Evolutionary conservation across 2,888 invertebrate species (phyloP).

Genomic region (Drosophila phalerata): DNA sequence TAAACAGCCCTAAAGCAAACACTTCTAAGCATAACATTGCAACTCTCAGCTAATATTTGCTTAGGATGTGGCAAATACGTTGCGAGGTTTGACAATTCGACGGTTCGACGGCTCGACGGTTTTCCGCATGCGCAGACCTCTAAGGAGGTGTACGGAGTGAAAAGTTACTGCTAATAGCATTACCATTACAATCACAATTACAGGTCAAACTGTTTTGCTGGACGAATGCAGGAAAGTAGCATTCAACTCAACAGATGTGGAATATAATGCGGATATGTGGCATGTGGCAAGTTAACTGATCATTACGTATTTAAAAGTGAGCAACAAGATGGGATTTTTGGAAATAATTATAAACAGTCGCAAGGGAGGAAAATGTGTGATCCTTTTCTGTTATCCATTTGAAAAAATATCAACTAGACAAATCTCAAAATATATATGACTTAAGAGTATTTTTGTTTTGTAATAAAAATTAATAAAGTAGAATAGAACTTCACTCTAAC

Average conservation of each 20-base stretch:
- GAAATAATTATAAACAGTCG: not conserved
- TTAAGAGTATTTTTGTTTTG: no score
- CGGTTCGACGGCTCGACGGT: conserved; percentile 20
- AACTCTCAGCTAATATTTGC: conserved; percentile 66
- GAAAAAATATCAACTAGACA: not conserved
- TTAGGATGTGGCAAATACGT: conserved; percentile 56
- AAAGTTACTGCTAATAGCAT: conserved; percentile 79
- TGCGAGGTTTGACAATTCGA: conserved; percentile 26
- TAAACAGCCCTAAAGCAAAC: conserved; percentile 64
- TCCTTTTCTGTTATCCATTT: not conserved
- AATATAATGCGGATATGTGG: conserved; percentile 8
- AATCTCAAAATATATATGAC: no score
- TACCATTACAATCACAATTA: conserved; percentile 43
- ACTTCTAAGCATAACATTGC: conserved; percentile 51
- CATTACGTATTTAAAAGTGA: conserved; percentile 7
- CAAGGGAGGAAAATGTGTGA: not conserved
- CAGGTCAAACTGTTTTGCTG: conserved; percentile 9
- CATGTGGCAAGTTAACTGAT: conserved; percentile 22
- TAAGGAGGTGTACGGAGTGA: conserved; percentile 53
- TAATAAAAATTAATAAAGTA: no score
- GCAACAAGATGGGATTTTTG: conserved; percentile 1
- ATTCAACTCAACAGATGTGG: conserved; percentile 11
- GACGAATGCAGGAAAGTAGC: not conserved
- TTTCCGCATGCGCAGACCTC: conserved; percentile 73
- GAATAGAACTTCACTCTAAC: no score